phyloP scores from a whole-genome alignment of 2,113 vertebrate genomes.

The Capreolus pygargus region DNA sequence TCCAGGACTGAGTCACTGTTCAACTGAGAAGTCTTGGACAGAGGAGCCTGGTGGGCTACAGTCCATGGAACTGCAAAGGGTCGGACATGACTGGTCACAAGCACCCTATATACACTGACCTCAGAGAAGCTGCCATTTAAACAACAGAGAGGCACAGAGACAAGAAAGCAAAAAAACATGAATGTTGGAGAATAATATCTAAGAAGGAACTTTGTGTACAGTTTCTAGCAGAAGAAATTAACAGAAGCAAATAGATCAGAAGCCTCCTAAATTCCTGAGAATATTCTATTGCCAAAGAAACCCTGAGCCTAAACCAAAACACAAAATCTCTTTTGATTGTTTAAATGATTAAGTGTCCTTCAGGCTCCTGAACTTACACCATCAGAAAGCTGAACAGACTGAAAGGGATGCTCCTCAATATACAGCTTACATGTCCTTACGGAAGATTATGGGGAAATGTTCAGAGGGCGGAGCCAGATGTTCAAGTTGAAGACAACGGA shows the following conservation, averaged over 20 bases:
- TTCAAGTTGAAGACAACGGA: not conserved
- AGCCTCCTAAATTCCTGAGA: not conserved
- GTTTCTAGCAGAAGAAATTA: not conserved
- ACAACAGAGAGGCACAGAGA: not conserved
- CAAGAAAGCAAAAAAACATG: not conserved
- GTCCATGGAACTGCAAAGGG: not conserved
- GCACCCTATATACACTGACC: not conserved
- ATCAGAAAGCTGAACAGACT: not conserved
- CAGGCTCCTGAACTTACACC: not conserved
- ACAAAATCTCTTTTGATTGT: not conserved
- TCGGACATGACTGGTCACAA: not conserved
- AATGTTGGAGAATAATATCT: not conserved
- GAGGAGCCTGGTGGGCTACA: not conserved
- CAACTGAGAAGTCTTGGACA: not conserved
- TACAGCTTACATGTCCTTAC: not conserved
- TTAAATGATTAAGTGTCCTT: not conserved
- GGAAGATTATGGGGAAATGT: not conserved
- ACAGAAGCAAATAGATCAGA: not conserved
- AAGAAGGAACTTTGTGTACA: not conserved
- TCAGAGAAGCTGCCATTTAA: not conserved
- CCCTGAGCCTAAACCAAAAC: not conserved
- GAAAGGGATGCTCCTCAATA: not conserved
- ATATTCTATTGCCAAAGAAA: not conserved
- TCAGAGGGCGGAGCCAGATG: not conserved
- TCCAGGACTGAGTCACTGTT: too few species aligned